Conservation (phyloP, 2,113 vertebrate genomes). For the Harpagus bidentatus region DNA sequence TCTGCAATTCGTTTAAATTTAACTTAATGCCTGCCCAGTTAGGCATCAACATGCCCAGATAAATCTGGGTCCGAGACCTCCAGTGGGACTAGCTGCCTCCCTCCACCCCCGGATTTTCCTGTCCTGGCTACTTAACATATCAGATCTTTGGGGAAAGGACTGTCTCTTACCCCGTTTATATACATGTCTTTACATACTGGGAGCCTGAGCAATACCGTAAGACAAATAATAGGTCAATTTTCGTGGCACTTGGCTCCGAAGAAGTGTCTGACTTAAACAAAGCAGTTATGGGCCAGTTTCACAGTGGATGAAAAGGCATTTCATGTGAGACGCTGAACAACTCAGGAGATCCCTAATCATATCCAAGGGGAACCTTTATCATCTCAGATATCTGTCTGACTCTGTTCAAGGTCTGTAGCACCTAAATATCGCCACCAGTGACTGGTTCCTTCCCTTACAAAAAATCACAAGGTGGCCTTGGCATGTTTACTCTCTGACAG, state of each 20-base stretch:
- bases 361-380: neutral
- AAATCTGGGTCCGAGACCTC: neutral
- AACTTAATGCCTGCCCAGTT: neutral
- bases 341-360: neutral
- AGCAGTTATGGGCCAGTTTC: neutral
- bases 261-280: neutral
- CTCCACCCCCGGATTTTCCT: accelerated
- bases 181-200: neutral
- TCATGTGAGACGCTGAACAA: neutral
- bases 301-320: neutral
- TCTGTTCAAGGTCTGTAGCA: neutral
- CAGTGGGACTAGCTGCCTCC: neutral
- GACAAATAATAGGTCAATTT: neutral
- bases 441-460: neutral
- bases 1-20: neutral
- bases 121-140: neutral
- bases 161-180: neutral
- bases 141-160: neutral
- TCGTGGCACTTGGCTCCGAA: neutral
- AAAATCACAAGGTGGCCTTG: neutral
- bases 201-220: neutral
- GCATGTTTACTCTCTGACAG: slow-evolving; percentile 12
- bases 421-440: neutral
- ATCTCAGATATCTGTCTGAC: neutral
- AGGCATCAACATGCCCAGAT: neutral